These are phyloP conservation scores for Rhyzopertha dominica DNA, from an alignment of 1,140 invertebrate genomes.

Conservation along the genomic window DNA sequence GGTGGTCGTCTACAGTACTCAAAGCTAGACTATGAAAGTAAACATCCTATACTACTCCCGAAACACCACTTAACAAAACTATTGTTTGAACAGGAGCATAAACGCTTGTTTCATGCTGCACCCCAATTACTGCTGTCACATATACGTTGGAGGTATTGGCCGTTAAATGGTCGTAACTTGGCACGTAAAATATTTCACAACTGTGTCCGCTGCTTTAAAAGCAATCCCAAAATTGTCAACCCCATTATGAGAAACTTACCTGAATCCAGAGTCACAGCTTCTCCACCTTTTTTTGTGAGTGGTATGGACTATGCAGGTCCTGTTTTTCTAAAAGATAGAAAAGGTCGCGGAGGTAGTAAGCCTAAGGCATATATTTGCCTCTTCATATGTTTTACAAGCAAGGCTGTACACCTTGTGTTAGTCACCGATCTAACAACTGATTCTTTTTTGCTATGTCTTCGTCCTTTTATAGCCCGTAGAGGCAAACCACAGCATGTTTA, in stretches of 20 bases:
- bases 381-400: constrained; percentile 11
- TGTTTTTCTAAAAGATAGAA: constrained; percentile 13
- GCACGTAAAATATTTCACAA: not conserved
- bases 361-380: constrained; percentile 13
- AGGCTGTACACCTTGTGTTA: constrained; percentile 3
- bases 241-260: constrained; percentile 1
- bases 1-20: constrained; percentile 30
- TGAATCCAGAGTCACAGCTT: not conserved
- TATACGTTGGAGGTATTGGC: constrained; percentile 17
- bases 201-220: constrained; percentile 2
- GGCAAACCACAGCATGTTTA: not conserved
- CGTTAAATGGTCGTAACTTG: not conserved
- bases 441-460: not conserved
- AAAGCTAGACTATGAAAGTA: constrained; percentile 13
- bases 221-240: not conserved
- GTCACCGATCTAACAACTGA: constrained; percentile 9
- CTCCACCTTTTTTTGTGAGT: constrained; percentile 8
- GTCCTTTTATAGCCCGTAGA: not conserved
- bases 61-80: constrained; percentile 18
- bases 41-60: constrained; percentile 24
- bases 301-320: constrained; percentile 25
- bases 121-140: constrained; percentile 8
- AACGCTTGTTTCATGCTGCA: constrained; percentile 15
- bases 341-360: not conserved
- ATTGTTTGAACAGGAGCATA: constrained; percentile 19